Evolutionary conservation across 2,797 vertebrate species (phyloP), one percentile per base, ranked within the genome.

Genomic region (Danionella dracula): DNA sequence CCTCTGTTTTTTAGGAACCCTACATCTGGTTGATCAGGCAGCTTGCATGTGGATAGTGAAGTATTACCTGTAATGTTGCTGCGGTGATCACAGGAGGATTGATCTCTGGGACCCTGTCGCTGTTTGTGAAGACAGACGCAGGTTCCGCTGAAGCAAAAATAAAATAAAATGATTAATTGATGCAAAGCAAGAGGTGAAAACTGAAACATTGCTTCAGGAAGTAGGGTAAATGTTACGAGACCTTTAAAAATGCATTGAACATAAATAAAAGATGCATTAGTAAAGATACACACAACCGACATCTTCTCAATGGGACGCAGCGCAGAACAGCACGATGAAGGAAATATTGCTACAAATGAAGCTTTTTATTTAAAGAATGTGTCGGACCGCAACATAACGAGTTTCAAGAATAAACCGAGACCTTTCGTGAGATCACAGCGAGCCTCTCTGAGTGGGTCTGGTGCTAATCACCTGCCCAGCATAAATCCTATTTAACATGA

Each of bases 241-340:
- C 38, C 42, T 65, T 76, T 15, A 65, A 71, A 60, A 68, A 73
- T 76, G 54, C 35, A 76, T 68, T 46, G 21, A 66, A 53, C 38
- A 53, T 40, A 23, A 19, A 41, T 70, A 12, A 72, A 70, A 66
- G 66, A 69, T 73, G 56, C 66, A 49, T 56, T 55, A 13, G 13
- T 48, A 51, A 57, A 44, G 46, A 57, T 50, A 63, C 45, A 71
- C 38, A 49, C 40, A 45, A 21, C 31, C 34, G 55, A 45, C 37
- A 59, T 40, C 27, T 20, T 19, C 64, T 15, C 5, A 12, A 57
- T 8, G 31, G 34, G 16, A 31, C 34, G 13, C 8, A 4, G 10
- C 5, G 12, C 54, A 48, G 20, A 38, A 31, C 17, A 59, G 7
- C 13, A 42, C 1, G 17, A 20, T 16, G 2, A 40, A 34, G 41